phyloP scores from a whole-genome alignment of 2,113 vertebrate genomes.

The Percina caprodes region DNA sequence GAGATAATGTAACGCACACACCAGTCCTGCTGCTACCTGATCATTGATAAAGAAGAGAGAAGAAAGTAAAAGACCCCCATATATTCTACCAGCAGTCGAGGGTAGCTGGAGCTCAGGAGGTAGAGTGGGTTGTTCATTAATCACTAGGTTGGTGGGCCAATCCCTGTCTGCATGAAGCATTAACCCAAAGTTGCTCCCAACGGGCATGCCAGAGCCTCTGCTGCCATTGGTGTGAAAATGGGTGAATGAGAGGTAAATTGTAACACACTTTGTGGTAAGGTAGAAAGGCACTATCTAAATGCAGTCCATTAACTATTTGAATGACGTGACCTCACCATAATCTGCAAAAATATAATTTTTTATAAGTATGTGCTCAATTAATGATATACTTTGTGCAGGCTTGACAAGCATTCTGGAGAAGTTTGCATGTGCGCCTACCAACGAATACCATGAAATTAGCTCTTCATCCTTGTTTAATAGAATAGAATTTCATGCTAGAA shows the following conservation, averaged over 20 bases:
- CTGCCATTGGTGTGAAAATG: too few species aligned
- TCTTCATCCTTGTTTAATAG: neutral
- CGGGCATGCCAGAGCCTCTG: too few species aligned
- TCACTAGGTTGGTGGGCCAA: too few species aligned
- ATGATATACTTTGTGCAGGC: constrained; percentile 7
- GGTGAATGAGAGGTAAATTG: too few species aligned
- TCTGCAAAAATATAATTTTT: neutral
- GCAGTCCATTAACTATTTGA: neutral
- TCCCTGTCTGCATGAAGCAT: too few species aligned
- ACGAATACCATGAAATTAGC: constrained; percentile 1
- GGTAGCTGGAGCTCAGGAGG: too few species aligned
- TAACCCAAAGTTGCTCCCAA: too few species aligned
- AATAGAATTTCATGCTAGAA: neutral
- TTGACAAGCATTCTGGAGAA: constrained; percentile 2
- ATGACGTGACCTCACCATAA: constrained; percentile 17
- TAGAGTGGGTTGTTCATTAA: too few species aligned
- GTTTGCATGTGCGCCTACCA: neutral
- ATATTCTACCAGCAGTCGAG: neutral
- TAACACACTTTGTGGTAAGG: too few species aligned
- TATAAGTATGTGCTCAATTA: neutral
- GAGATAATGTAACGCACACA: neutral
- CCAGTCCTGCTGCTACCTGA: constrained; percentile 10
- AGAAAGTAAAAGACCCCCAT: neutral
- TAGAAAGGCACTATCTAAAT: too few species aligned
- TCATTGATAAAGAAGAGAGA: neutral